Percentiles rank a stretch among this genome's conserved stretches.
Evolutionary conservation across 2,888 invertebrate genomes (phyloP).

Genomic region (Erannis defoliaria): DNA sequence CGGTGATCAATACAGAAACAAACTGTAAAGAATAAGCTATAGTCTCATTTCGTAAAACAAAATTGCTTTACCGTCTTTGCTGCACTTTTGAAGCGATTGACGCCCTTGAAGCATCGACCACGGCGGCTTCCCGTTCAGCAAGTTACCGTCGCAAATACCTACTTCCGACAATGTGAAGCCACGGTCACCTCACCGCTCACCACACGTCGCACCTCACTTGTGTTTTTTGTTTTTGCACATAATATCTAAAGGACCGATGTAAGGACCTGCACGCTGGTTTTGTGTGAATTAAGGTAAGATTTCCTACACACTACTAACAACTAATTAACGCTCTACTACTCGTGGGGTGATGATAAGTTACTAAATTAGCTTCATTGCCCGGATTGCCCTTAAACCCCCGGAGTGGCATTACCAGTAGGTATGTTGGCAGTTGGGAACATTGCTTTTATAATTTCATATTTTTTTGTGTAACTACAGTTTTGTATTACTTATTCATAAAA

Average conservation of each 20-base stretch:
- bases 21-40: background rate
- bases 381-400: background rate
- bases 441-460: background rate
- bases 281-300: slow-evolving; percentile 6
- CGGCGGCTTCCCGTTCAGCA: slow-evolving; percentile 32
- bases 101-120: slow-evolving; percentile 5
- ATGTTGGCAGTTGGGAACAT: background rate
- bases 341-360: background rate
- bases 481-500: background rate
- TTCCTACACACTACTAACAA: background rate
- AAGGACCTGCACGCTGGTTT: slow-evolving; percentile 14
- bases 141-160: slow-evolving; percentile 4
- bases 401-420: background rate
- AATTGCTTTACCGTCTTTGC: slow-evolving; percentile 1
- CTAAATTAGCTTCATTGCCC: background rate
- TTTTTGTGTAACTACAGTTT: background rate
- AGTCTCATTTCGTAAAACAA: slow-evolving; percentile 1
- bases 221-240: slow-evolving; percentile 25
- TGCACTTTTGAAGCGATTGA: slow-evolving; percentile 7
- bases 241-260: slow-evolving; percentile 14
- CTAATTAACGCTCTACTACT: background rate
- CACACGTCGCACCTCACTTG: slow-evolving; percentile 5
- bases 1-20: background rate
- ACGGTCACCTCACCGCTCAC: slow-evolving; percentile 34
- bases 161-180: slow-evolving; percentile 9